These are phyloP conservation scores for Drosophila barbarae DNA, from an alignment of 2,888 invertebrate species.

Conservation along the genomic window DNA sequence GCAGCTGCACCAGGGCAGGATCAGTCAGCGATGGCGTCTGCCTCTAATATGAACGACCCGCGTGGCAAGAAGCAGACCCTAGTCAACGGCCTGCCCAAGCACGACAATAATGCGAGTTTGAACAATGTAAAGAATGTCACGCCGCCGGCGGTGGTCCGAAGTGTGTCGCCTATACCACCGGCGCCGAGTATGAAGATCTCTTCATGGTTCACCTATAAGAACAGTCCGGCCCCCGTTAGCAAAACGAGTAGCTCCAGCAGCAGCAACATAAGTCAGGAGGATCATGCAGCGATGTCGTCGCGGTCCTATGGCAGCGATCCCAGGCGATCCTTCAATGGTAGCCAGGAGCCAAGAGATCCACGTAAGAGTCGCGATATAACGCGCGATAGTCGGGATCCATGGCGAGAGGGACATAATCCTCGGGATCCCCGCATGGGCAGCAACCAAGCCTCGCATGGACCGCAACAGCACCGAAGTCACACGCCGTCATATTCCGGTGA, in stretches of 20 bases:
- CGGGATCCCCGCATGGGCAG: slow-evolving; percentile 5
- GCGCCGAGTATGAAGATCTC: slow-evolving; percentile 8
- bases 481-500: slow-evolving; percentile 9
- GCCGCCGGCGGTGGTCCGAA: background rate
- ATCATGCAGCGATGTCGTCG: background rate
- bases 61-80: slow-evolving; percentile 17
- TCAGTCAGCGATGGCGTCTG: background rate
- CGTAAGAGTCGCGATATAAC: background rate
- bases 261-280: background rate
- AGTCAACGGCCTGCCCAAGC: background rate
- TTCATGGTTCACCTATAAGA: slow-evolving; percentile 15
- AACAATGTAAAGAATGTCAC: background rate
- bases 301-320: background rate
- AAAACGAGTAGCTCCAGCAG: background rate
- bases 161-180: slow-evolving; percentile 17
- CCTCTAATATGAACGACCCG: slow-evolving; percentile 32
- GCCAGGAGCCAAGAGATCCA: background rate
- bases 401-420: background rate
- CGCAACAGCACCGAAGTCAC: background rate
- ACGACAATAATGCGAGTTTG: background rate
- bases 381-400: background rate
- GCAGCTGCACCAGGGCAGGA: background rate
- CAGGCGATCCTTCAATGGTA: slow-evolving; percentile 2
- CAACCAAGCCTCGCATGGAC: background rate
- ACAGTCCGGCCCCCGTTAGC: background rate